Conservation (phyloP, 2,797 vertebrate genomes). For the Silurus lanzhouensis region DNA sequence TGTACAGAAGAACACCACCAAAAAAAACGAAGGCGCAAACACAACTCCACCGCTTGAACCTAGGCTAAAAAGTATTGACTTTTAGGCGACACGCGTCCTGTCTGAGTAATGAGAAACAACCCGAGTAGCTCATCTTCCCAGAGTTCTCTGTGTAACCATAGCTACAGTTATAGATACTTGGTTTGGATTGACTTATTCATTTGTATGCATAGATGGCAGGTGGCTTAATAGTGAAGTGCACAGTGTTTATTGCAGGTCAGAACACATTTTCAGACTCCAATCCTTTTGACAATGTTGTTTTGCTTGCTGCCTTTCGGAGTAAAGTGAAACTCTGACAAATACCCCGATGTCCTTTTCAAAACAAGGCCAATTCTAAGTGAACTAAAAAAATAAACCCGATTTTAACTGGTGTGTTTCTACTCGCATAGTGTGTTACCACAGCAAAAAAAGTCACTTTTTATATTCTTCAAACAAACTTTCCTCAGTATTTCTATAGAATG, state of each 20-base stretch:
- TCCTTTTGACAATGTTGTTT: neutral
- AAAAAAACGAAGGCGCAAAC: slow-evolving; percentile 13
- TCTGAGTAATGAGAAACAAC: slow-evolving; percentile 22
- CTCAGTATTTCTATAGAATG: neutral
- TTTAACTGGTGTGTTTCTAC: neutral
- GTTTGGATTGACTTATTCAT: neutral
- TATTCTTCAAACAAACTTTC: neutral
- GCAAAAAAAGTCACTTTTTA: neutral
- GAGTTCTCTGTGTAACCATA: slow-evolving; percentile 7
- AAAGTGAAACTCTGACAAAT: slow-evolving; percentile 6
- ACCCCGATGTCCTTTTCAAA: neutral
- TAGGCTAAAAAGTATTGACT: slow-evolving; percentile 8
- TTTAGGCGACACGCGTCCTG: neutral
- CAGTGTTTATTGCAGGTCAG: slow-evolving; percentile 9
- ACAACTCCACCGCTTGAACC: neutral
- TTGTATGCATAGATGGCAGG: slow-evolving; percentile 1
- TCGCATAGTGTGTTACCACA: neutral
- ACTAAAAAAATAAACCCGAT: neutral
- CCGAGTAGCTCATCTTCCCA: slow-evolving; percentile 20
- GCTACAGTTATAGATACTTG: slow-evolving; percentile 15
- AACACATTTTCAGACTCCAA: slow-evolving; percentile 5
- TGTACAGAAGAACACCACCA: slow-evolving; percentile 1
- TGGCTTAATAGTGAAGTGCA: slow-evolving; percentile 5
- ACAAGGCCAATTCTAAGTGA: neutral
- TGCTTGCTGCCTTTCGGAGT: slow-evolving; percentile 7